Conservation (phyloP, 2,797 vertebrate species). For the Pitangus sulphuratus region DNA sequence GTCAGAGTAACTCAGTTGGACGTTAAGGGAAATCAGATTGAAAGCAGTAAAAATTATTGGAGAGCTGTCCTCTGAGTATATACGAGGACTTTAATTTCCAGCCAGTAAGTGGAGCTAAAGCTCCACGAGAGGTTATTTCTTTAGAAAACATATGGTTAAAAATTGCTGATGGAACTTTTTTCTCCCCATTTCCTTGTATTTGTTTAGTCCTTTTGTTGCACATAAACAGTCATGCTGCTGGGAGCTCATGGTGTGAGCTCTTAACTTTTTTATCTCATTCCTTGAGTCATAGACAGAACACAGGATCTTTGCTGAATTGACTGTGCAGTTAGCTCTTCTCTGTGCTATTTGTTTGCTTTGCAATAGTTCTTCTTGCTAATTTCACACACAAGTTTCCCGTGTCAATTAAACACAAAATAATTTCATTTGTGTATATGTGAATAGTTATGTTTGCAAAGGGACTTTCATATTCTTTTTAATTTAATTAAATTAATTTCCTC, state of each 20-base stretch:
- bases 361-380: neutral
- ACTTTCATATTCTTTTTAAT: neutral
- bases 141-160: constrained; percentile 1
- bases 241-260: constrained; percentile 53
- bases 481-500: constrained; percentile 1
- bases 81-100: constrained; percentile 57
- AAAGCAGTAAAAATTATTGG: neutral
- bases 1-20: neutral
- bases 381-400: neutral
- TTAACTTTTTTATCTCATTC: constrained; percentile 62
- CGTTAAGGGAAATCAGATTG: neutral
- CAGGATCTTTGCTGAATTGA: constrained; percentile 31
- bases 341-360: neutral
- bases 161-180: constrained; percentile 25
- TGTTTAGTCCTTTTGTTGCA: constrained; percentile 52
- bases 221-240: constrained; percentile 26
- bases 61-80: neutral
- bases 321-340: constrained; percentile 14
- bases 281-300: constrained; percentile 22
- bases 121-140: constrained; percentile 32
- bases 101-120: constrained; percentile 81
- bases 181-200: neutral
- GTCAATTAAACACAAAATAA: neutral
- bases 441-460: neutral
- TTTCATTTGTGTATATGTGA: neutral